Evolutionary conservation across 2,888 invertebrate species (phyloP).

Genomic region (Luffia ferchaultella): DNA sequence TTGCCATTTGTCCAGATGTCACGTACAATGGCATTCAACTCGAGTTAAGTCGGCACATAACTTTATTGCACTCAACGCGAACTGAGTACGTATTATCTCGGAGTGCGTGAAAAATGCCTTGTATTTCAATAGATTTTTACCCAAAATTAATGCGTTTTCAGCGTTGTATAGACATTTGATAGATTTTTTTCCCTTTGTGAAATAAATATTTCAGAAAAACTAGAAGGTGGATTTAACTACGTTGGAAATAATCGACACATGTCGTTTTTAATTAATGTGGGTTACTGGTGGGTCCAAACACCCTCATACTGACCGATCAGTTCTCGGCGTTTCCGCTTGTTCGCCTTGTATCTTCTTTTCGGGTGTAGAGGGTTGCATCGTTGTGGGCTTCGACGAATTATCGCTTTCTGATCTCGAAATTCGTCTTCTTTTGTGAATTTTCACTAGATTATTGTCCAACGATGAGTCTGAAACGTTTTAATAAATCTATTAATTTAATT

Average conservation of each 20-base stretch:
- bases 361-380: slow-evolving; percentile 14
- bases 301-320: slow-evolving; percentile 21
- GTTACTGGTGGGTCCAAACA: no score
- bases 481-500: no score
- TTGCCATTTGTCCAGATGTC: no score
- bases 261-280: background rate
- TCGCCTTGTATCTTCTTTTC: slow-evolving; percentile 15
- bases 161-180: background rate
- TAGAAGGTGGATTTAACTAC: background rate
- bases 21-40: no score
- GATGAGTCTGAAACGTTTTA: no score
- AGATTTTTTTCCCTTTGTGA: background rate
- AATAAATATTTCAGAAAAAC: background rate
- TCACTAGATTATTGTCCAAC: slow-evolving; percentile 21
- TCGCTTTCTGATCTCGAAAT: slow-evolving; percentile 5
- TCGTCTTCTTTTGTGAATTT: slow-evolving; percentile 32
- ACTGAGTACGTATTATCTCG: no score
- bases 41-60: no score
- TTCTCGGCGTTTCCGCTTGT: slow-evolving; percentile 22
- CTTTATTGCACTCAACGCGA: no score
- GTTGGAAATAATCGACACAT: background rate
- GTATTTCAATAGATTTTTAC: no score
- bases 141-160: no score
- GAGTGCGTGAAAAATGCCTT: no score
- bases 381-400: background rate